Percentiles rank a stretch among this genome's conserved stretches.
Evolutionary conservation across 1,140 invertebrate genomes (phyloP).

Genomic region (Samia ricini): DNA sequence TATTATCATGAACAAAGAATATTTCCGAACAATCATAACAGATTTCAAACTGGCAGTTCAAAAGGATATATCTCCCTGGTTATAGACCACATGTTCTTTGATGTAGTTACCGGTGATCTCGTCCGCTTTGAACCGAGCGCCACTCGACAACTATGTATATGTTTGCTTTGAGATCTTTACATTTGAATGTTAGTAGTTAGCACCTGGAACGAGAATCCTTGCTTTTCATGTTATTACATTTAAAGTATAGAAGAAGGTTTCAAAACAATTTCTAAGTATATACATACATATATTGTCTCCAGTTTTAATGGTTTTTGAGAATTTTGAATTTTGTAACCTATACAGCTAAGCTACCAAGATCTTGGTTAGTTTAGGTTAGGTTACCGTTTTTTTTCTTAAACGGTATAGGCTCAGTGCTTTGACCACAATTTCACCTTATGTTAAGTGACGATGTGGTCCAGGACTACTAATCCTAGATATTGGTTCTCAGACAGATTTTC

Average conservation of each 20-base stretch:
- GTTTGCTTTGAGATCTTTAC: background rate
- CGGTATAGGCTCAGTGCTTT: too few relatives aligned
- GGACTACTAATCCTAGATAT: too few relatives aligned
- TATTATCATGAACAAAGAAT: background rate
- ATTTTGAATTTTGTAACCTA: too few relatives aligned
- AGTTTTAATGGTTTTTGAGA: too few relatives aligned
- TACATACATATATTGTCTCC: too few relatives aligned
- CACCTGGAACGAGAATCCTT: background rate
- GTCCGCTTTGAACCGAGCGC: background rate
- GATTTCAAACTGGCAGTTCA: background rate
- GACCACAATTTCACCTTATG: too few relatives aligned
- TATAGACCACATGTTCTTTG: constrained; percentile 1
- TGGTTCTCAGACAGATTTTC: too few relatives aligned
- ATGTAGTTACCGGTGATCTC: background rate
- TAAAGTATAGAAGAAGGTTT: background rate
- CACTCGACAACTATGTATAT: background rate
- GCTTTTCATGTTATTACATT: background rate
- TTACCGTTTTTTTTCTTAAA: too few relatives aligned
- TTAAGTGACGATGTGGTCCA: too few relatives aligned
- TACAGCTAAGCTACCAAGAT: too few relatives aligned
- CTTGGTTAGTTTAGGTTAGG: too few relatives aligned
- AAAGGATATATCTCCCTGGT: background rate
- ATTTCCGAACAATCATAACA: constrained; percentile 4
- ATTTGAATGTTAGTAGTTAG: background rate
- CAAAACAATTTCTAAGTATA: background rate